phyloP scores from a whole-genome alignment of 1,140 invertebrate species.

The Sipha flava region DNA sequence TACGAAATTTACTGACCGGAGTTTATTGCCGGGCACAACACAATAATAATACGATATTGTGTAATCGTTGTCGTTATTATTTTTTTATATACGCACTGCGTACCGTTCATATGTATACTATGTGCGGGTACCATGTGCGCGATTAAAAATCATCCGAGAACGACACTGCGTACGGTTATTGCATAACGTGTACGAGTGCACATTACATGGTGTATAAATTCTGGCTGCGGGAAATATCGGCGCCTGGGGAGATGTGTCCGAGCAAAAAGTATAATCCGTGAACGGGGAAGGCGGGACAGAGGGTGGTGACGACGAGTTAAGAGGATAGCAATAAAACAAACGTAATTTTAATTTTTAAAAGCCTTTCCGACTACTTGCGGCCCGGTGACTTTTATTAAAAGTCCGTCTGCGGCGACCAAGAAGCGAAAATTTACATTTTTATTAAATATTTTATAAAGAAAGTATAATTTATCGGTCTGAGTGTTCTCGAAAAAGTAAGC shows the following conservation, averaged over 20 bases:
- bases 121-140: background rate
- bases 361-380: background rate
- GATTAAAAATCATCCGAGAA: background rate
- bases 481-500: background rate
- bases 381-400: constrained; percentile 29
- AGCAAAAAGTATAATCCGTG: background rate
- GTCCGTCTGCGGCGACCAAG: constrained; percentile 23
- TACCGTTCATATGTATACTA: background rate
- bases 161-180: background rate
- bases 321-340: constrained; percentile 25
- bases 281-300: background rate
- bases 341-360: constrained; percentile 33
- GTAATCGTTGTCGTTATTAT: background rate
- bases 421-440: constrained; percentile 31
- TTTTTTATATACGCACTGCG: background rate
- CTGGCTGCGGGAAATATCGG: background rate
- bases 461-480: constrained; percentile 28
- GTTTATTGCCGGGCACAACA: constrained; percentile 11
- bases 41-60: background rate
- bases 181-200: background rate
- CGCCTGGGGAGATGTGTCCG: constrained; percentile 8
- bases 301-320: background rate
- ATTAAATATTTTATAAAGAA: constrained; percentile 32
- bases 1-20: constrained; percentile 14
- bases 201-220: background rate